Percentiles rank a stretch among this genome's conserved stretches.
These are phyloP conservation scores for Himantopus leucocephalus DNA, from an alignment of 2,113 vertebrate genomes.

Conservation along the genomic window DNA sequence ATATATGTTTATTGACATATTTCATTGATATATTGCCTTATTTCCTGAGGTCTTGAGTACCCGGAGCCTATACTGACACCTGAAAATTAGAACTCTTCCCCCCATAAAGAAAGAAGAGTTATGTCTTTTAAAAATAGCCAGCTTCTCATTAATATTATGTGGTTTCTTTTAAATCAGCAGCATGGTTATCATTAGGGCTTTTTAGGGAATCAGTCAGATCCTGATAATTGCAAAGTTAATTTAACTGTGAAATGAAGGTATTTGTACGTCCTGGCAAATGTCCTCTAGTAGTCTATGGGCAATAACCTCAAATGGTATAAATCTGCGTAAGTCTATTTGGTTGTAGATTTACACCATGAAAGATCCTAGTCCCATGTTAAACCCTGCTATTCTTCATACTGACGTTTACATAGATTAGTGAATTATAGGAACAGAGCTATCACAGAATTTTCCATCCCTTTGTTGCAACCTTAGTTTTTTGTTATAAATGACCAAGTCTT, in stretches of 20 bases:
- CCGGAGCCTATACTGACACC: neutral
- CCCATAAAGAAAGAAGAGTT: neutral
- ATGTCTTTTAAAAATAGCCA: neutral
- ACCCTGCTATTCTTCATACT: neutral
- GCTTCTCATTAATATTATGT: neutral
- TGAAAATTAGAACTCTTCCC: neutral
- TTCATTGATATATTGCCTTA: neutral
- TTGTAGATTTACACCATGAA: neutral
- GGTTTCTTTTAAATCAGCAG: neutral
- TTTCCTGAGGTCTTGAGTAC: neutral
- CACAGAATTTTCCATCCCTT: neutral
- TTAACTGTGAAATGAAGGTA: conserved; percentile 3
- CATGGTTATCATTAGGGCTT: neutral
- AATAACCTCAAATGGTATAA: neutral
- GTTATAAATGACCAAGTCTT: neutral
- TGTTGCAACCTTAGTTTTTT: neutral
- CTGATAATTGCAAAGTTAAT: conserved; percentile 8
- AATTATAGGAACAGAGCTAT: neutral
- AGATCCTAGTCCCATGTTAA: neutral
- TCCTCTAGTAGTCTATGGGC: neutral
- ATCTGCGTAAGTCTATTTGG: neutral
- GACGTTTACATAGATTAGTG: neutral
- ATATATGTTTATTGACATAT: neutral
- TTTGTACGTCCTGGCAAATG: neutral
- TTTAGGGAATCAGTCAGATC: neutral